A percentile compares a stretch with the other conserved stretches of the same genome.
These are phyloP conservation scores for Cerastoderma edule DNA, from an alignment of 2,888 invertebrate genomes.

Conservation along the genomic window DNA sequence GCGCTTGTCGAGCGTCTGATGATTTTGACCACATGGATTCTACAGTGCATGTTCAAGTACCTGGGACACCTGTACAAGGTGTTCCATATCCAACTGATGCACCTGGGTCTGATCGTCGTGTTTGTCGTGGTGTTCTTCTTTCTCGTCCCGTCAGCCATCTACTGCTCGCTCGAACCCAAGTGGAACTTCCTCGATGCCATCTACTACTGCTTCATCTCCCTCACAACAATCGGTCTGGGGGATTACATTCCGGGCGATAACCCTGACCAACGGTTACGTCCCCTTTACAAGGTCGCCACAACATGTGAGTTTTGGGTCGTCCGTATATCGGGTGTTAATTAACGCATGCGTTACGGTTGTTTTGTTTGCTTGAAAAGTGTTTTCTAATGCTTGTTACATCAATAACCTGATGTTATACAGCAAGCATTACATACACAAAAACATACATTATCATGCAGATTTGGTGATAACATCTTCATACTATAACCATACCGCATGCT, in stretches of 20 bases:
- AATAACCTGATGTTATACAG: too few species aligned
- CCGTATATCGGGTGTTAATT: too few species aligned
- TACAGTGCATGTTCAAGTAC: conserved; percentile 85
- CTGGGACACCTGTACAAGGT: conserved; percentile 80
- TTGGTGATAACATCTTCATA: too few species aligned
- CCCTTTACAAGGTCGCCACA: conserved; percentile 92
- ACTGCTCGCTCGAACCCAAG: conserved; percentile 90
- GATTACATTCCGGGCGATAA: conserved; percentile 95
- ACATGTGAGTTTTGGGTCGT: conserved; percentile 90
- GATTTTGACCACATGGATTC: conserved; percentile 89
- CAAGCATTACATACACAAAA: too few species aligned
- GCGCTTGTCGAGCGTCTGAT: conserved; percentile 92
- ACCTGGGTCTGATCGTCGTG: conserved; percentile 87
- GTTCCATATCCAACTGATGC: conserved; percentile 88
- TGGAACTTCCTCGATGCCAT: conserved; percentile 94
- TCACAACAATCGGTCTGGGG: conserved; percentile 94
- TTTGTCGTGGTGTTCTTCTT: conserved; percentile 87
- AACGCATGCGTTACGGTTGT: too few species aligned
- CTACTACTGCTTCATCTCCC: conserved; percentile 95
- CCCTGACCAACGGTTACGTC: conserved; percentile 90
- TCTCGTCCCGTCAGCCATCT: conserved; percentile 90
- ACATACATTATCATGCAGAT: too few species aligned
- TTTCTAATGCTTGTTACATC: too few species aligned
- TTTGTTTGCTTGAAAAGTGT: too few species aligned
- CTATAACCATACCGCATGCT: too few species aligned